phyloP scores from a whole-genome alignment of 1,140 invertebrate genomes.

The Lepidurus couesii region DNA sequence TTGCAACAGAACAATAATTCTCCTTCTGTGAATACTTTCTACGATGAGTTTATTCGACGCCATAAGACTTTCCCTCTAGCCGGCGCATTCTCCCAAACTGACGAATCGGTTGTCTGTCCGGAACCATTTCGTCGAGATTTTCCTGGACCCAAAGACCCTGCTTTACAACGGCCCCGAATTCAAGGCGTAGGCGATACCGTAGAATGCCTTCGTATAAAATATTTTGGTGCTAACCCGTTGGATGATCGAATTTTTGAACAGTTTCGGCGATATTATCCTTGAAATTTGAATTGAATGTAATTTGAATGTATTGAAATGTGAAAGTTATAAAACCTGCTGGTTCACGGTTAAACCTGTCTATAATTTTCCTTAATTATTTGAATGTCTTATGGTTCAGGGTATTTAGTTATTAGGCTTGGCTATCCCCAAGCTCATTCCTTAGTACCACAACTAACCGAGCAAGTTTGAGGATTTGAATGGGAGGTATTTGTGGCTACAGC shows the following conservation, averaged over 20 bases:
- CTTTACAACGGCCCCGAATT: background rate
- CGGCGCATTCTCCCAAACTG: background rate
- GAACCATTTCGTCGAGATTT: background rate
- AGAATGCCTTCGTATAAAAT: slow-evolving; percentile 11
- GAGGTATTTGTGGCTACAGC: background rate
- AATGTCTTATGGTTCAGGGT: background rate
- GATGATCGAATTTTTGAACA: slow-evolving; percentile 19
- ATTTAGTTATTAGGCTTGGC: background rate
- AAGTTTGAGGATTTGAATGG: background rate
- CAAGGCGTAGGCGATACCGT: slow-evolving; percentile 1
- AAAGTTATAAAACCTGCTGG: slow-evolving; percentile 20
- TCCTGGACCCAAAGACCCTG: slow-evolving; percentile 1
- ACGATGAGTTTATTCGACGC: background rate
- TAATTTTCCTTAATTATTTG: background rate
- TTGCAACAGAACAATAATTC: background rate
- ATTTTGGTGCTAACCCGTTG: slow-evolving; percentile 4
- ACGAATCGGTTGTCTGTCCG: background rate
- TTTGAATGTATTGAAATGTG: background rate
- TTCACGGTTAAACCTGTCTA: slow-evolving; percentile 1
- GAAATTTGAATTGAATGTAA: background rate
- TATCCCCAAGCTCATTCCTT: background rate
- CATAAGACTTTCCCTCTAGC: background rate
- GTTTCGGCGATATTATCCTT: background rate
- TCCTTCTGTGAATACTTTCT: background rate
- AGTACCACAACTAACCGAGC: background rate